phyloP scores from a whole-genome alignment of 2,888 invertebrate genomes.

The Orthosia incerta region DNA sequence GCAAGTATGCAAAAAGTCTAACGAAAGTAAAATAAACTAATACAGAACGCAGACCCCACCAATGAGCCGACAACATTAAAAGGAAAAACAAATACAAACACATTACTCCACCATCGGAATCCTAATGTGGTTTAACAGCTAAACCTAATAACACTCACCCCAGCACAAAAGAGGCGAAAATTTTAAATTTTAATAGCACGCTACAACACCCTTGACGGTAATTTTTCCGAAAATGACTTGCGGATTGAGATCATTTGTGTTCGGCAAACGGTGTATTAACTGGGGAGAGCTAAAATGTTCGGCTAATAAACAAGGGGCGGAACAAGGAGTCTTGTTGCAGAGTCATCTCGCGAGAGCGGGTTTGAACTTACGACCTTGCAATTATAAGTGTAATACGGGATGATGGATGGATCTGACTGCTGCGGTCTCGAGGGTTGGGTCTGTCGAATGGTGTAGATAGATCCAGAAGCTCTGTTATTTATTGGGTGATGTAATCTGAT shows the following conservation, averaged over 20 bases:
- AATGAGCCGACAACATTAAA: constrained; percentile 11
- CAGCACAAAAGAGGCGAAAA: constrained; percentile 31
- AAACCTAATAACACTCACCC: constrained; percentile 41
- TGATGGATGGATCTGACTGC: constrained; percentile 40
- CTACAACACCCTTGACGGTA: constrained; percentile 63
- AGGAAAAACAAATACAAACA: constrained; percentile 38
- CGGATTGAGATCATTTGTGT: constrained; percentile 80
- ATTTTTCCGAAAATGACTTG: constrained; percentile 84
- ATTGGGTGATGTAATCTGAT: constrained; percentile 3
- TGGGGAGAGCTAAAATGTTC: constrained; percentile 63
- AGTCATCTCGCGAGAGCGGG: constrained; percentile 64
- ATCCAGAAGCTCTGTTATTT: constrained; percentile 30
- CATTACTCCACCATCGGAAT: constrained; percentile 40
- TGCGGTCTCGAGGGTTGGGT: constrained; percentile 12
- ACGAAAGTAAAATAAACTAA: constrained; percentile 21
- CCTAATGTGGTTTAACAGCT: constrained; percentile 41
- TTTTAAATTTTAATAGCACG: constrained; percentile 59
- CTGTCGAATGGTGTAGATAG: constrained; percentile 26
- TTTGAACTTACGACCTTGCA: constrained; percentile 40
- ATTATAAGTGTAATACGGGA: constrained; percentile 43
- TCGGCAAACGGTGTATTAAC: constrained; percentile 79
- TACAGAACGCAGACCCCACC: constrained; percentile 15
- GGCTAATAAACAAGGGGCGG: constrained; percentile 68
- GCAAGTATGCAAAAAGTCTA: neutral
- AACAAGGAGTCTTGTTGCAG: constrained; percentile 54